phyloP scores from a whole-genome alignment of 2,888 invertebrate species.

The Drosophila hawaiiensis region DNA sequence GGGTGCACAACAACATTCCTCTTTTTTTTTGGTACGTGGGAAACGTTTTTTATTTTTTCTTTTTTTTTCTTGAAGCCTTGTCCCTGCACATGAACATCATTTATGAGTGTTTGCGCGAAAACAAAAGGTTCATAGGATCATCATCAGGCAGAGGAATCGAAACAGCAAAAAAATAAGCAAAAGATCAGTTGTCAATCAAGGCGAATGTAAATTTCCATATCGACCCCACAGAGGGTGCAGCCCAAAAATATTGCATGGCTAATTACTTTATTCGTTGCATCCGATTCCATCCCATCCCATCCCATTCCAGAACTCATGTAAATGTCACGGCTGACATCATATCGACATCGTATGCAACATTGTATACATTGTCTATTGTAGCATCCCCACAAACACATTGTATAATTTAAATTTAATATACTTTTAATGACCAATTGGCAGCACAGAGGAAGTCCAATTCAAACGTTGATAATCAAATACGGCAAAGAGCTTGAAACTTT shows the following conservation, averaged over 20 bases:
- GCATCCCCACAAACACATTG: neutral
- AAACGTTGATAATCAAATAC: neutral
- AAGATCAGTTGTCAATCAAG: constrained; percentile 76
- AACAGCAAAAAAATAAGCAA: constrained; percentile 27
- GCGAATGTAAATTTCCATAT: constrained; percentile 64
- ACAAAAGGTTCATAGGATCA: constrained; percentile 59
- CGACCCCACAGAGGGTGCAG: constrained; percentile 20
- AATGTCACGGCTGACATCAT: constrained; percentile 12
- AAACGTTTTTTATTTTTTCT: constrained; percentile 47
- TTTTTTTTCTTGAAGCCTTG: constrained; percentile 6
- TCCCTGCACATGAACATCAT: constrained; percentile 57
- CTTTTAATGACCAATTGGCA: constrained; percentile 37
- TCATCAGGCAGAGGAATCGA: constrained; percentile 13
- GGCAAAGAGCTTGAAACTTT: neutral
- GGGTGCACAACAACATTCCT: constrained; percentile 43
- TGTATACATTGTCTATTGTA: neutral
- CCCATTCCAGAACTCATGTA: constrained; percentile 16
- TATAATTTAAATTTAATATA: constrained; percentile 61
- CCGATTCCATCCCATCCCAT: neutral
- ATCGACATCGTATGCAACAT: neutral
- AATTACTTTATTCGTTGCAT: constrained; percentile 59
- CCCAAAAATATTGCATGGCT: constrained; percentile 58
- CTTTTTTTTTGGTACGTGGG: constrained; percentile 57
- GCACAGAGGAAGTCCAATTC: neutral
- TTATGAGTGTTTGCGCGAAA: constrained; percentile 69